These are phyloP conservation scores for Nothobranchius kuhntae DNA, from an alignment of 2,113 vertebrate species.

Conservation along the genomic window DNA sequence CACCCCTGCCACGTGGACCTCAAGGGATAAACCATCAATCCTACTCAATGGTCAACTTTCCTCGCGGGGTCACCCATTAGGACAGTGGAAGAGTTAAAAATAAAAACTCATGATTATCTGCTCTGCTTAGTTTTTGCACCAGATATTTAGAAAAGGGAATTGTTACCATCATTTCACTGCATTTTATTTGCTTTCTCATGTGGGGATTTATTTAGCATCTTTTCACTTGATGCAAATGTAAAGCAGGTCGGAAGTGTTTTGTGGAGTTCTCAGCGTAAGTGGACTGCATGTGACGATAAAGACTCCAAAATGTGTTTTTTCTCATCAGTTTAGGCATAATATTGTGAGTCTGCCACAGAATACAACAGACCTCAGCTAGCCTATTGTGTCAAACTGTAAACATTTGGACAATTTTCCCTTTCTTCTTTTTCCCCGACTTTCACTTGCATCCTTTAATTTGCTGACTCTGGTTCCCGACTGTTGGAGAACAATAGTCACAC, in stretches of 20 bases:
- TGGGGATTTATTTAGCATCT: background rate
- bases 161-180: background rate
- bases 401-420: slow-evolving; percentile 36
- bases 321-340: slow-evolving; percentile 4
- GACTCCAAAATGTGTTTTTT: slow-evolving; percentile 13
- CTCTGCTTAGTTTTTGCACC: background rate
- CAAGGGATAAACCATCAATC: too few relatives aligned
- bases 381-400: slow-evolving; percentile 46
- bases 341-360: slow-evolving; percentile 4
- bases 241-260: background rate
- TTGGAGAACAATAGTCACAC: slow-evolving; percentile 54
- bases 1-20: too few relatives aligned
- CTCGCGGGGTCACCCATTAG: too few relatives aligned
- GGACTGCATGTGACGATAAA: slow-evolving; percentile 1
- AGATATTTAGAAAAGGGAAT: background rate
- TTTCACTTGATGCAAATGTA: slow-evolving; percentile 16
- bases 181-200: background rate
- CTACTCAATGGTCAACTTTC: too few relatives aligned
- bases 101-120: background rate
- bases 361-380: slow-evolving; percentile 4
- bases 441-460: slow-evolving; percentile 51
- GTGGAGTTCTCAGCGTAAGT: background rate
- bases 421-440: slow-evolving; percentile 31
- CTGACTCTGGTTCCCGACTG: slow-evolving; percentile 49
- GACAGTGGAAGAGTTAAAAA: too few relatives aligned